phyloP scores from a whole-genome alignment of 2,113 vertebrate genomes.

The Phylloscopus whistleri region DNA sequence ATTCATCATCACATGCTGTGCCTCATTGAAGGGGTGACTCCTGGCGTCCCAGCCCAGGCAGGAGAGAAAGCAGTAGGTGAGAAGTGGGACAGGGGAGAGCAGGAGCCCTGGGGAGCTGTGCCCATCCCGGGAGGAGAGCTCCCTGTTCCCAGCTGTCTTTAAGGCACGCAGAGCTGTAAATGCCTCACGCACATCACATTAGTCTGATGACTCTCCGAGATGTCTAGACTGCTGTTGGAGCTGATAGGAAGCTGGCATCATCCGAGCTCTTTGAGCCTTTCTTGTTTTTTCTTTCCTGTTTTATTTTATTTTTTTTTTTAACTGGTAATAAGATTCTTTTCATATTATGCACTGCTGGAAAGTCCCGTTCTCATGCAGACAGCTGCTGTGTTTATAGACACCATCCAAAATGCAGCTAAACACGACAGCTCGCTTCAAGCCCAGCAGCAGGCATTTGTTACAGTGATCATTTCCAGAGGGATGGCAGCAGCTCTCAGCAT shows the following conservation, averaged over 20 bases:
- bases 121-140: background rate
- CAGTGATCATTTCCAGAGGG: slow-evolving; percentile 5
- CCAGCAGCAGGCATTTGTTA: slow-evolving; percentile 16
- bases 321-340: slow-evolving; percentile 51
- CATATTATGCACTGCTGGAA: slow-evolving; percentile 51
- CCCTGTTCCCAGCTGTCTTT: background rate
- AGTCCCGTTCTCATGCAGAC: slow-evolving; percentile 32
- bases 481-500: background rate
- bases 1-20: rapidly evolving
- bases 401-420: slow-evolving; percentile 36
- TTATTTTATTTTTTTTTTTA: background rate
- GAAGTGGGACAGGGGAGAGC: too few species aligned
- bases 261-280: background rate
- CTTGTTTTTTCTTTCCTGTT: background rate
- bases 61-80: background rate
- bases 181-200: background rate
- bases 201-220: background rate
- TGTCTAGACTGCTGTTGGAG: slow-evolving; percentile 36
- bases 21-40: background rate
- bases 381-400: slow-evolving; percentile 54
- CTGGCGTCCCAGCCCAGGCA: background rate
- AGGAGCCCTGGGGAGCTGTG: background rate
- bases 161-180: background rate
- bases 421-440: background rate
- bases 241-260: slow-evolving; percentile 30